Evolutionary conservation across 2,797 vertebrate genomes (phyloP).

Genomic region (Chrosomus eos): DNA sequence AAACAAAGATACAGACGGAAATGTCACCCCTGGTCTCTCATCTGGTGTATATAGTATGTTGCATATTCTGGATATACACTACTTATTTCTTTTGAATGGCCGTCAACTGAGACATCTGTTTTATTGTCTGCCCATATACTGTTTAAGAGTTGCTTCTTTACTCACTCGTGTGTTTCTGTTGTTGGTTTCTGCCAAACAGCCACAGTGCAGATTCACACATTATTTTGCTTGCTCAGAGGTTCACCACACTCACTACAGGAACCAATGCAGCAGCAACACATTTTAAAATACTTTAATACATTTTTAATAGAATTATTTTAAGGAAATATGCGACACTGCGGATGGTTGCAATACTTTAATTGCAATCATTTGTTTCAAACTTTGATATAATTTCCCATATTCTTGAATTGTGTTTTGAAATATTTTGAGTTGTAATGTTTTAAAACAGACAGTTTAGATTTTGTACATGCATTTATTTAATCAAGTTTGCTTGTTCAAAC

Average conservation of each 20-base stretch:
- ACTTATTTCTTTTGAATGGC: background rate
- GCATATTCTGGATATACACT: background rate
- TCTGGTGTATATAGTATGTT: too few relatives aligned
- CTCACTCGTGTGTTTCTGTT: background rate
- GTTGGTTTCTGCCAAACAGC: background rate
- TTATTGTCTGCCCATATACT: background rate
- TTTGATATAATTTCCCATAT: background rate
- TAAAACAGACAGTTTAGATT: too few relatives aligned
- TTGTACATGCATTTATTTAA: background rate
- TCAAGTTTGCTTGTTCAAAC: background rate
- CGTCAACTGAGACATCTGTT: accelerated
- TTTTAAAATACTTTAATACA: background rate
- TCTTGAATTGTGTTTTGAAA: too few relatives aligned
- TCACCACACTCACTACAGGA: background rate
- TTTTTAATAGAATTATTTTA: too few relatives aligned
- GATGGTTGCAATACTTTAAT: background rate
- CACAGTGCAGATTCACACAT: background rate
- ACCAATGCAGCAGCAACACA: background rate
- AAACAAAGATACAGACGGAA: too few relatives aligned
- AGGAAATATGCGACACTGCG: background rate
- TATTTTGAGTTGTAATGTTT: too few relatives aligned
- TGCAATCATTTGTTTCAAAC: background rate
- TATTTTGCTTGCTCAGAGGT: background rate
- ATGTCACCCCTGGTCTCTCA: too few relatives aligned
- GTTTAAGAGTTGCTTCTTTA: background rate